Evolutionary conservation across 2,797 vertebrate genomes (phyloP), one percentile per base, ranked within the genome.

Genomic region (Sebastes vulpes): DNA sequence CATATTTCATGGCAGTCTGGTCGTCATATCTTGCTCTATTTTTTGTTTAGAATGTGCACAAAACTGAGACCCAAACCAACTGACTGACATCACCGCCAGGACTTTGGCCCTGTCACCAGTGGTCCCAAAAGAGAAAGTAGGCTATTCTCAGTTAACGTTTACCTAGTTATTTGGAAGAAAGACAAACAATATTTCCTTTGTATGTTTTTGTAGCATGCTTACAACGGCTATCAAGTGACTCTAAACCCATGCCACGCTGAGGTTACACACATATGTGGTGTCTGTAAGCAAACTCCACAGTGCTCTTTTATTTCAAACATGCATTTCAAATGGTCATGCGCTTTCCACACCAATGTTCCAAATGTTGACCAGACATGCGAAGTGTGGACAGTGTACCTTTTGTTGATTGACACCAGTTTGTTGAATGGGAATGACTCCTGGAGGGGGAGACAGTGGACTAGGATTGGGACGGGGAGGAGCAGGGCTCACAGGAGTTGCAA

Each of bases 311-410:
- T n/a, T 67, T 77, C 35, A 85, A 81, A 85, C 81, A 83, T 92
- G 90, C 89, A 64, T 74, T 85, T 72, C 32, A 80, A 84, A 72
- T 12, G 16, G 8, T 10, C 72, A 82, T 83, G 84, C 79, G 54
- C n/a, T 69, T 77, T 58, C 32, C 83, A 94, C 60, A 81, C 72
- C 48, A 77, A 70, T 46, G 53, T 82, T 57, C 31, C 23, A 88
- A 64, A 75, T 53, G 32, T 67, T 23, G 66, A 67, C 5, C 59
- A 35, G 25, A 56, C 82, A 83, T 90, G 85, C 83, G 0, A 61
- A 75, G 54, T 65, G 63, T 52, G 61, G 42, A 79, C 72, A 76
- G 65, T 38, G 77, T 96, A 97, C 96, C 96, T 96, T 92, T 79
- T 79, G 81, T 78, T 89, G 93, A 80, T 77, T 89, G 50, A 73